Base-by-base conservation (phyloP, 1,140 invertebrate genomes). In the Epicauta chinensis region DNA sequence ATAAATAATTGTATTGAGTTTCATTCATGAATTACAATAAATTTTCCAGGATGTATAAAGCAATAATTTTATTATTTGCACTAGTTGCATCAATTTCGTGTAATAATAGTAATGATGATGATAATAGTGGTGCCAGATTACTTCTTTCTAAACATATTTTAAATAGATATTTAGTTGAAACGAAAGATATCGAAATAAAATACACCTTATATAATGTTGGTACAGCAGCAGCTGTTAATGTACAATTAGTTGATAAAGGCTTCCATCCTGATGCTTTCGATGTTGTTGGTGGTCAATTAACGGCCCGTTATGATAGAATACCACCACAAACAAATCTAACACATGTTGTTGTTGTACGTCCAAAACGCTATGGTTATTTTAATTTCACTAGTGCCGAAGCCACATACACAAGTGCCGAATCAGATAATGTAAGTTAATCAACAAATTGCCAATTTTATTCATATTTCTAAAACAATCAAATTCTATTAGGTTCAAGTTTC, bases 131-230 rank as follows among this genome's bases (percentile, higher is more conserved):
- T 42, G 87, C 89, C 12, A 78, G 82, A 58, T 71, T 93, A 36
- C 72, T 93, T 40, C 81, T 91, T 11, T 88, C 87, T 2, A 93
- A 93, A 74, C 87, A 91, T 73, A 85, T 98, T 63, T 77, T 98
- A n/a, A 98, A 98, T 66, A 94, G 91, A 75, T 98, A 97, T 71
- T 75, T 98, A 43, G 95, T 99, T n/a, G 95, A 99, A 78, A 87
- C 89, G 67, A 93, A 93, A 84, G 96, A 99, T 71, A 85, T 98
- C 61, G 81, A 98, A 60, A 86, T 98, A 34, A 92, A 96, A 77
- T 92, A 92, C 62, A 88, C 87, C 13, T 73, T 92, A 39, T 88
- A 84, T 69, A 93, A 93, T 70, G 82, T 91, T 55, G 90, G 91
- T 23, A 84, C 79, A 49, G 87, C 87, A 55, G 84, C 93, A 58